phyloP scores from a whole-genome alignment of 2,888 invertebrate species.

The Hetaerina titia region DNA sequence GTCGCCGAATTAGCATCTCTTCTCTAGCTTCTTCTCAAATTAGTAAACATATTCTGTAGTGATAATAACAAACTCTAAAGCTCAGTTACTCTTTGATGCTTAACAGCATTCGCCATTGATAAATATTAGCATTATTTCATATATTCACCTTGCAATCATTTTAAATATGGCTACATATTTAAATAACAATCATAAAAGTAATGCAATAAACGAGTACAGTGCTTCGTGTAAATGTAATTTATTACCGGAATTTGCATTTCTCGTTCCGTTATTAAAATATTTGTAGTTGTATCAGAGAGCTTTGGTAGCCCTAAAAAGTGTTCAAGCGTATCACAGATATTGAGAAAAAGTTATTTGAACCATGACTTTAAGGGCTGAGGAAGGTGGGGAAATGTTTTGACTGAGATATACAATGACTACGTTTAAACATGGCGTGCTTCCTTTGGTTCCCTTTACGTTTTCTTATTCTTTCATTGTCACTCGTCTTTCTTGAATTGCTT shows the following conservation, averaged over 20 bases:
- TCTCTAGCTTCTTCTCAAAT: no score
- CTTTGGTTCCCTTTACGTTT: background rate
- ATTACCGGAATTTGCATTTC: no score
- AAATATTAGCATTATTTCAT: background rate
- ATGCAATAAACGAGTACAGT: no score
- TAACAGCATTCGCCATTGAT: background rate
- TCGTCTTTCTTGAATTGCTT: background rate
- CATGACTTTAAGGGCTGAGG: background rate
- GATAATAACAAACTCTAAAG: no score
- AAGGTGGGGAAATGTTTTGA: conserved; percentile 16
- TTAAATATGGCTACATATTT: no score
- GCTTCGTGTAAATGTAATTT: no score
- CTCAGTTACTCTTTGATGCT: background rate
- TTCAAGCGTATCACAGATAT: background rate
- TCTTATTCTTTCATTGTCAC: background rate
- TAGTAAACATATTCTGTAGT: no score
- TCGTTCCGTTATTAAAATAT: background rate
- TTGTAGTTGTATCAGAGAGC: background rate
- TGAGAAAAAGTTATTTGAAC: background rate
- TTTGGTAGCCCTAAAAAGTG: background rate
- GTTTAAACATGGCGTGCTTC: background rate
- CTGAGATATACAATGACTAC: background rate
- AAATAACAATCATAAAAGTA: no score
- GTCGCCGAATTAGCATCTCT: no score
- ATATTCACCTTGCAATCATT: no score